phyloP scores from a whole-genome alignment of 53 echinoderm and acorn worm genomes.

The Antedon mediterranea region DNA sequence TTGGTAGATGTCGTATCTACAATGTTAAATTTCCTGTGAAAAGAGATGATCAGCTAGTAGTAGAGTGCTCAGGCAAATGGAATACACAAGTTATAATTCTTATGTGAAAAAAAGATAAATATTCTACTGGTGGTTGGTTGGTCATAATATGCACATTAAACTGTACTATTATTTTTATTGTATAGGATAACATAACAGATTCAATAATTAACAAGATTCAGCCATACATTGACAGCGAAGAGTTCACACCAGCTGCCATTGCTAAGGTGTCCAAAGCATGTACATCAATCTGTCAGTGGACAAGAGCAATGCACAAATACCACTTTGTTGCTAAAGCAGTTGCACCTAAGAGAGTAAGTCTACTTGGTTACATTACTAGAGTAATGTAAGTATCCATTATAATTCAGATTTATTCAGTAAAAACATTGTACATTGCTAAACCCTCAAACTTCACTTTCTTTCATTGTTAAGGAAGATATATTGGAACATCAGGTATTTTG shows the following conservation, averaged over 20 bases:
- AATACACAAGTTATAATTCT: too few species aligned
- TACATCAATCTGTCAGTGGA: constrained; percentile 96
- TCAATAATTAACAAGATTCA: constrained; percentile 69
- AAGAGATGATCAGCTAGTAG: too few species aligned
- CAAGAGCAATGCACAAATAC: constrained; percentile 91
- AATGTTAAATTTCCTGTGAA: too few species aligned
- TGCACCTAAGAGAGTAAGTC: constrained; percentile 85
- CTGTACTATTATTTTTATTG: background rate
- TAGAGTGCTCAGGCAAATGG: too few species aligned
- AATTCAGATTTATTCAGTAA: too few species aligned
- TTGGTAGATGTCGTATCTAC: too few species aligned
- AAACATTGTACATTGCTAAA: too few species aligned
- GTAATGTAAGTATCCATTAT: too few species aligned
- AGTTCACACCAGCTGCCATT: constrained; percentile 76
- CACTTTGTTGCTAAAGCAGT: constrained; percentile 94
- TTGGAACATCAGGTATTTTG: background rate
- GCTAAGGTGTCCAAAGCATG: constrained; percentile 96
- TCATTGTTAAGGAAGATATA: background rate
- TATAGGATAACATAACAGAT: constrained; percentile 83
- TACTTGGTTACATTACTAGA: background rate
- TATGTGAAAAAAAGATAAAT: too few species aligned
- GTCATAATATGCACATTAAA: too few species aligned
- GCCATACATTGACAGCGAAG: constrained; percentile 82
- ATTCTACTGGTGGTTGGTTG: too few species aligned
- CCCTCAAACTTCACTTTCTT: background rate